Evolutionary conservation across 2,888 invertebrate genomes (phyloP), one percentile per base, ranked within the genome.

Genomic region (Mythimna lalbum): DNA sequence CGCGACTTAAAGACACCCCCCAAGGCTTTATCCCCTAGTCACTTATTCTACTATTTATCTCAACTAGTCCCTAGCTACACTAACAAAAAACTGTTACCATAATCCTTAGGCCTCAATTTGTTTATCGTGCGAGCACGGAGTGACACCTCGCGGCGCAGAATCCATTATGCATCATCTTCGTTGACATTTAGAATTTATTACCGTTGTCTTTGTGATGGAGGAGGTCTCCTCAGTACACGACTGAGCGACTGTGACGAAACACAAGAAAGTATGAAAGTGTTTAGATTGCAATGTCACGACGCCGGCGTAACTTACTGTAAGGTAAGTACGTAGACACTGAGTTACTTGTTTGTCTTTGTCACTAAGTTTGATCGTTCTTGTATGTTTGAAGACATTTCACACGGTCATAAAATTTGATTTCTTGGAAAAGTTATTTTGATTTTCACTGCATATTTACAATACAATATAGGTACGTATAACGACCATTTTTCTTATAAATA

Each of bases 161-260:
- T 91, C 89, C 89, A 93, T 93, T 92, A 93, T 91, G 90, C 90
- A 93, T 93, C 92, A 93, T 94, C 91, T 92, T 90, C 88, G 90
- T 90, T 93, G 94, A 93, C 93, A 93, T 94, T 93, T 91, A 90
- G 90, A 93, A 94, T 95, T 93, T 94, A 94, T 93, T 92, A 90
- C 90, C 88, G 87, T 89, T 90, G 93, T 90, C 90, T 88, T 86
- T 84, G 89, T 93, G 93, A 93, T 91, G 89, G 90, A 93, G 90
- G 88, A 90, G 90, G 88, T 90, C 89, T 89, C 87, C 80, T 85
- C 87, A 81, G 81, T 53, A 53, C 21, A 27, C 73, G 78, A 33
- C 86, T 66, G 81, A 84, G 78, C 78, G 76, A 69, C 74, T 84
- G 70, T 86, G 85, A 85, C 77, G 85, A 81, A 84, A 85, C 70